Percentiles rank a stretch among this genome's conserved stretches.
phyloP scores from a whole-genome alignment of 1,140 invertebrate genomes.

The Diorhabda carinulata region DNA sequence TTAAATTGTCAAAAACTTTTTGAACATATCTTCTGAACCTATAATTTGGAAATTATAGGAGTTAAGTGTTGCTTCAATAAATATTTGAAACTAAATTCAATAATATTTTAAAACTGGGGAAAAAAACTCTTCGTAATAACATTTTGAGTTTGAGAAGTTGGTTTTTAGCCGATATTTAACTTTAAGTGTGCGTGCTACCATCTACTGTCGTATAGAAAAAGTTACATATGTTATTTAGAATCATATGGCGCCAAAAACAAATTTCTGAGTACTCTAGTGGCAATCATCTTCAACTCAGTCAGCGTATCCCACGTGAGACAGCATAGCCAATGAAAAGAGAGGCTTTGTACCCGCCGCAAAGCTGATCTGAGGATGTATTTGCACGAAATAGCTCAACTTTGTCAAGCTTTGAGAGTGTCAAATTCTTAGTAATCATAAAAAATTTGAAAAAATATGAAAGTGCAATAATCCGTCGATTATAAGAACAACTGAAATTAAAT shows the following conservation, averaged over 20 bases:
- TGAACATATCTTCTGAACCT: too few relatives aligned
- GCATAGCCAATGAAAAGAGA: slow-evolving; percentile 54
- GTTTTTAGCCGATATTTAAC: too few relatives aligned
- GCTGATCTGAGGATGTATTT: slow-evolving; percentile 51
- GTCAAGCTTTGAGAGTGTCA: slow-evolving; percentile 37
- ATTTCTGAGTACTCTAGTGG: slow-evolving; percentile 17
- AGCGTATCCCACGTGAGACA: slow-evolving; percentile 49
- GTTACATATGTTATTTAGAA: background rate
- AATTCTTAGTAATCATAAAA: slow-evolving; percentile 22
- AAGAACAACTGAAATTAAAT: slow-evolving; percentile 27
- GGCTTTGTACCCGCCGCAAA: slow-evolving; percentile 60
- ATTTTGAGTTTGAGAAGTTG: too few relatives aligned
- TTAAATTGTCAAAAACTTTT: too few relatives aligned
- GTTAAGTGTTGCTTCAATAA: too few relatives aligned
- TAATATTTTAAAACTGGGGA: too few relatives aligned
- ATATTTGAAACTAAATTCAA: too few relatives aligned
- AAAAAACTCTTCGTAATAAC: too few relatives aligned
- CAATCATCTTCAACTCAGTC: slow-evolving; percentile 27
- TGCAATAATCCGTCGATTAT: slow-evolving; percentile 26
- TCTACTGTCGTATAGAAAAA: background rate
- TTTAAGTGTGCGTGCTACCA: background rate
- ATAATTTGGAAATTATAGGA: too few relatives aligned
- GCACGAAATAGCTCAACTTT: slow-evolving; percentile 52
- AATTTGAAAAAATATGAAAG: slow-evolving; percentile 27
- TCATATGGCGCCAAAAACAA: slow-evolving; percentile 11